Percentiles rank a stretch among this genome's conserved stretches.
Evolutionary conservation across 1,140 invertebrate genomes (phyloP).

Genomic region (Papilio aristodemus): DNA sequence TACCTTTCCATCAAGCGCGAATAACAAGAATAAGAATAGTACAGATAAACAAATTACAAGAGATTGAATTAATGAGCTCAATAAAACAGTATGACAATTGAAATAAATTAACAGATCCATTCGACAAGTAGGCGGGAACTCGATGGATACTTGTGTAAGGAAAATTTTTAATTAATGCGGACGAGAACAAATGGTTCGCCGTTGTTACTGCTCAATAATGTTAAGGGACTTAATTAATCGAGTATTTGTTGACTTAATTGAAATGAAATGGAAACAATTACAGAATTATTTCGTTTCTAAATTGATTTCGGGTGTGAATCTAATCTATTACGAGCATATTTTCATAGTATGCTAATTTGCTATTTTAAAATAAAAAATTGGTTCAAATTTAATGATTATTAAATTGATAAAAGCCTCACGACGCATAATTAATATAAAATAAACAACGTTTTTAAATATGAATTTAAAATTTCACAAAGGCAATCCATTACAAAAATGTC

Average conservation of each 20-base stretch:
- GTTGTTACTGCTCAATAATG: conserved; percentile 59
- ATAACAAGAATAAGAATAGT: neutral
- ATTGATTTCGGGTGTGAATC: no score
- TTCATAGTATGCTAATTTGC: no score
- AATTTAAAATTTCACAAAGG: no score
- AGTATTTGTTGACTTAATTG: conserved; percentile 21
- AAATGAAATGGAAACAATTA: conserved; percentile 19
- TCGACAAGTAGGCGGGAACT: conserved; percentile 18
- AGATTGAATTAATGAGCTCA: conserved; percentile 1
- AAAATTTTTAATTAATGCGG: conserved; percentile 74
- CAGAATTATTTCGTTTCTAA: neutral
- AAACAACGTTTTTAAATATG: no score
- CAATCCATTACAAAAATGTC: no score
- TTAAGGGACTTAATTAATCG: conserved; percentile 35
- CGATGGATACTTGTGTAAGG: conserved; percentile 38
- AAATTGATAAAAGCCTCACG: no score
- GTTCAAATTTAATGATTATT: no score
- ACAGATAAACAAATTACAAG: conserved; percentile 1
- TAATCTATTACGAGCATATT: no score
- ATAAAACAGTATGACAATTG: conserved; percentile 19
- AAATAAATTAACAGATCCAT: conserved; percentile 21
- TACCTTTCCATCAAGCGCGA: no score
- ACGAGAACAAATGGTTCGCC: conserved; percentile 66
- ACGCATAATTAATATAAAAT: no score
- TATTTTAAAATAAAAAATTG: no score